Evolutionary conservation across 2,113 vertebrate genomes (phyloP).

Genomic region (Actinemys pallida): DNA sequence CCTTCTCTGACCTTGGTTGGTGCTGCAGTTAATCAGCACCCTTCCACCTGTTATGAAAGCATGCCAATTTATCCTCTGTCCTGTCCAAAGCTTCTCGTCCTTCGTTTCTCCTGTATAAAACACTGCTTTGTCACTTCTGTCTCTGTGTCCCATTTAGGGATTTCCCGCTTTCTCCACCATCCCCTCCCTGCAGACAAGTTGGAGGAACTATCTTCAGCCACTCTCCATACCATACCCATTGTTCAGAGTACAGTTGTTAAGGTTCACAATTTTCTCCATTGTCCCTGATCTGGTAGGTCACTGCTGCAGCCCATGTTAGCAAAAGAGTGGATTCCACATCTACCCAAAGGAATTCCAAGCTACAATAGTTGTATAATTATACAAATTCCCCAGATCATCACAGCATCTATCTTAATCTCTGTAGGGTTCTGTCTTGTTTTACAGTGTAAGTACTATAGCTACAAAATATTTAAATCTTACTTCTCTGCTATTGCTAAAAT

Average conservation of each 20-base stretch:
- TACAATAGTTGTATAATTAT: neutral
- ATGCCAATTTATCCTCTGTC: too few species aligned
- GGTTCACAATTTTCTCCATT: neutral
- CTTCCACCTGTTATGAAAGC: too few species aligned
- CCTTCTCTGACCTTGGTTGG: too few species aligned
- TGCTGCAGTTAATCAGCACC: too few species aligned
- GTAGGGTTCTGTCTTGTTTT: neutral
- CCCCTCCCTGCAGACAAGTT: neutral
- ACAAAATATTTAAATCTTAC: neutral
- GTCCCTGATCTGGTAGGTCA: neutral
- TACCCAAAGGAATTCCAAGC: neutral
- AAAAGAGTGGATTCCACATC: neutral
- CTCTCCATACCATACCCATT: neutral
- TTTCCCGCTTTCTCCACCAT: neutral
- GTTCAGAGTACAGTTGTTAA: neutral
- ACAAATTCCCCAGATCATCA: neutral
- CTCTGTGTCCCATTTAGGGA: neutral
- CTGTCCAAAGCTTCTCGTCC: too few species aligned
- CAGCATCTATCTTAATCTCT: neutral
- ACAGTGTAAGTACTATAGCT: accelerated
- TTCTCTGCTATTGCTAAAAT: constrained; percentile 7
- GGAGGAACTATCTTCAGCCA: neutral
- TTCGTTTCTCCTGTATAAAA: too few species aligned
- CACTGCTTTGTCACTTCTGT: neutral
- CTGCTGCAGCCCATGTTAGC: neutral